phyloP scores from a whole-genome alignment of 2,797 vertebrate species.

The Chromobotia macracanthus region DNA sequence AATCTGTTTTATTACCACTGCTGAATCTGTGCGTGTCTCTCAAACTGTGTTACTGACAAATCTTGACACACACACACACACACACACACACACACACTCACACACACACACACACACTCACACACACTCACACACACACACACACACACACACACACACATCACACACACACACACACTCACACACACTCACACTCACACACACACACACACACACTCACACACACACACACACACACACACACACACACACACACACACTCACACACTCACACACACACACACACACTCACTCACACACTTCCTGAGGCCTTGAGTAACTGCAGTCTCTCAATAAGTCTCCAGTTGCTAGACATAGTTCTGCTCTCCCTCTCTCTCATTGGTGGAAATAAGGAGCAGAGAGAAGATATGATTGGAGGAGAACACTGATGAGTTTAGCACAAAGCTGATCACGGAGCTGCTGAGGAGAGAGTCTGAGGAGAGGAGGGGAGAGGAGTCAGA shows the following conservation, averaged over 20 bases:
- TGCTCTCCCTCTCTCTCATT: constrained; percentile 64
- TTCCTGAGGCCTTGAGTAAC: constrained; percentile 61
- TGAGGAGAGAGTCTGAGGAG: constrained; percentile 34
- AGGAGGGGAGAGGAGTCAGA: not conserved
- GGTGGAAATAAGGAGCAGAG: constrained; percentile 57
- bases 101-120: constrained; percentile 56
- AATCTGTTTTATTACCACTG: constrained; percentile 55
- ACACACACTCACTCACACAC: constrained; percentile 39
- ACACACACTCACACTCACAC: constrained; percentile 57
- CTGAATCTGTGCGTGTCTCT: constrained; percentile 52
- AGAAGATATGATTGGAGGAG: constrained; percentile 65
- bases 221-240: constrained; percentile 56
- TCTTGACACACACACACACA: constrained; percentile 55
- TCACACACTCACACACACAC: constrained; percentile 56
- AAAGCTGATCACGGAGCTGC: constrained; percentile 59
- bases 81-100: constrained; percentile 60
- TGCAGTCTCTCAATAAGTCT: constrained; percentile 64
- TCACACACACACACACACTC: constrained; percentile 59
- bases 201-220: constrained; percentile 57
- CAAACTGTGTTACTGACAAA: constrained; percentile 57
- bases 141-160: constrained; percentile 56
- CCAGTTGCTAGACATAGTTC: constrained; percentile 70
- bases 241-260: constrained; percentile 60
- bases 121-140: constrained; percentile 57
- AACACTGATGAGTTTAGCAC: constrained; percentile 57